Conservation (phyloP, 2,797 vertebrate genomes). For the Mormyrus proboscirostris region DNA sequence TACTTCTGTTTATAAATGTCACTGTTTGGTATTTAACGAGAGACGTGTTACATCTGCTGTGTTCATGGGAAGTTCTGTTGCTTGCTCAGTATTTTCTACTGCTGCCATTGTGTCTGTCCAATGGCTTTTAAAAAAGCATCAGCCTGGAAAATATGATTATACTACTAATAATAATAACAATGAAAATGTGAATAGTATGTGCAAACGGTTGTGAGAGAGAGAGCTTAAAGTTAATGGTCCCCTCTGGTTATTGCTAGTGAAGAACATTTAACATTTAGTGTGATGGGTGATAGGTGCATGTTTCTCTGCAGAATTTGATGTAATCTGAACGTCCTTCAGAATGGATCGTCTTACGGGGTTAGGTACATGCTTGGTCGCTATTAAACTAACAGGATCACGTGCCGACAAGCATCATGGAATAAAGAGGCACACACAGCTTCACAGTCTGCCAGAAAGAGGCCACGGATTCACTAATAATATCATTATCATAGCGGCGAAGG, state of each 20-base stretch:
- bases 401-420: background rate
- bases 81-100: background rate
- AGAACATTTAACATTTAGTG: background rate
- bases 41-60: background rate
- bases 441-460: background rate
- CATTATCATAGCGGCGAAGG: background rate
- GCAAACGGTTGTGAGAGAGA: background rate
- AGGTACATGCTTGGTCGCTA: background rate
- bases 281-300: background rate
- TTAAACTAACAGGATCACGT: background rate
- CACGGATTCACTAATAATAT: background rate
- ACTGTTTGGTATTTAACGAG: background rate
- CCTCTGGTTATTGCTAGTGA: background rate
- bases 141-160: background rate
- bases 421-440: background rate
- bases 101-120: background rate
- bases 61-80: background rate
- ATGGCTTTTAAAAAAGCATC: background rate
- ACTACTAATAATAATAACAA: background rate
- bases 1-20: conserved; percentile 7
- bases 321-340: background rate
- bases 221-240: conserved; percentile 3
- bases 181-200: conserved; percentile 3
- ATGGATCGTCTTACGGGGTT: background rate
- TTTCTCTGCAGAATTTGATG: background rate